Evolutionary conservation across 2,888 invertebrate genomes (phyloP).

Genomic region (Melieria omissa): DNA sequence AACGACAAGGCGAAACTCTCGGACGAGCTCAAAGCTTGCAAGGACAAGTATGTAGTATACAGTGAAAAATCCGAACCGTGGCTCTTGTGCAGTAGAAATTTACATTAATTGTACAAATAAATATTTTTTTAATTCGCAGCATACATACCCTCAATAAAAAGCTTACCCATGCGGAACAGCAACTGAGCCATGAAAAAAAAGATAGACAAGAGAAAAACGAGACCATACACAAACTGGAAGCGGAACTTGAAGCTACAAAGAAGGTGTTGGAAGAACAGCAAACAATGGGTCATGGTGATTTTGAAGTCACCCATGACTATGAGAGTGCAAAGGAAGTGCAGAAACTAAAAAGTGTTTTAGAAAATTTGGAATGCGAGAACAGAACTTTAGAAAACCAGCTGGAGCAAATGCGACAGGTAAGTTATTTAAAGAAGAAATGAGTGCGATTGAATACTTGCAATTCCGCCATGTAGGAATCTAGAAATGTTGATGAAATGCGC

Average conservation of each 20-base stretch:
- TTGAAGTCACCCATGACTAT: slow-evolving; percentile 13
- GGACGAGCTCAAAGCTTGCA: slow-evolving; percentile 38
- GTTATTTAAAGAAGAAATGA: not conserved
- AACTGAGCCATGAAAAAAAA: slow-evolving; percentile 39
- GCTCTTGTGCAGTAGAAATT: too few relatives aligned
- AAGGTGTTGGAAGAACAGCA: slow-evolving; percentile 33
- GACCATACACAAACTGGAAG: slow-evolving; percentile 38
- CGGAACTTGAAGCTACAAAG: slow-evolving; percentile 36
- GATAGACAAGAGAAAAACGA: slow-evolving; percentile 38
- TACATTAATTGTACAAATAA: not conserved
- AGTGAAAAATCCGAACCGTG: too few relatives aligned
- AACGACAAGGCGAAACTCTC: slow-evolving; percentile 33
- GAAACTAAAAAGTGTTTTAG: slow-evolving; percentile 31
- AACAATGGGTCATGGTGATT: not conserved
- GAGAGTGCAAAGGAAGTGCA: slow-evolving; percentile 34
- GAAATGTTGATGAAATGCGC: slow-evolving; percentile 7
- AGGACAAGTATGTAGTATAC: slow-evolving; percentile 38
- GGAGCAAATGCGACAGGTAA: slow-evolving; percentile 38
- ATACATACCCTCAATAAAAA: slow-evolving; percentile 37
- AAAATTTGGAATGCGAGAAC: slow-evolving; percentile 36
- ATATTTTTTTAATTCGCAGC: slow-evolving; percentile 23
- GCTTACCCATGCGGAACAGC: slow-evolving; percentile 35
- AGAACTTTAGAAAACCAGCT: slow-evolving; percentile 17
- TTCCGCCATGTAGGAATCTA: slow-evolving; percentile 27
- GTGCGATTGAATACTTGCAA: too few relatives aligned